A percentile compares a stretch with the other conserved stretches of the same genome.
These are phyloP conservation scores for Halictus quadricinctus DNA, from an alignment of 2,888 invertebrate genomes.

Conservation along the genomic window DNA sequence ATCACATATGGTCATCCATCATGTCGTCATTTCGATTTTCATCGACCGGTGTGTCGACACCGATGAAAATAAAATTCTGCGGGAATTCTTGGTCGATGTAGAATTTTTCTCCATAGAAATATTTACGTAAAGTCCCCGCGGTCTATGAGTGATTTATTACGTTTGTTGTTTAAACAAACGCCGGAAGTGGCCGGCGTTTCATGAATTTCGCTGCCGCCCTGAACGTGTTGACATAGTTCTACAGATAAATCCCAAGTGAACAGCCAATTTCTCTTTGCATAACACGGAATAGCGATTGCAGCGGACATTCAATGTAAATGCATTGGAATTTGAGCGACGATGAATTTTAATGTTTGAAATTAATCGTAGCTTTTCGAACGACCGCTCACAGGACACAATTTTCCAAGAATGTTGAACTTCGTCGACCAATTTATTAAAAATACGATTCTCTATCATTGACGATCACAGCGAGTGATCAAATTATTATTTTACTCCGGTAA, in stretches of 20 bases:
- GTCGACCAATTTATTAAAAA: not conserved
- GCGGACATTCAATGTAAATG: not conserved
- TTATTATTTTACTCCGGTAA: not conserved
- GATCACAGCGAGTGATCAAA: not conserved
- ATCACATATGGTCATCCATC: not conserved
- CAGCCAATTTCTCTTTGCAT: slow-evolving; percentile 6
- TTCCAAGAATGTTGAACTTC: not conserved
- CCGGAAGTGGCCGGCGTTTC: not conserved
- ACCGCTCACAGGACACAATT: not conserved
- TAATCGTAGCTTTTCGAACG: not conserved
- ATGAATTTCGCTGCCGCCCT: not conserved
- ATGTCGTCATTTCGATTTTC: slow-evolving; percentile 4
- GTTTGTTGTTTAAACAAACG: not conserved
- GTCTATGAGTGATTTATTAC: not conserved
- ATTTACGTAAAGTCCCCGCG: not conserved
- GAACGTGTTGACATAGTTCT: not conserved
- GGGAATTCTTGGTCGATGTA: no score
- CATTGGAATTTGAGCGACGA: not conserved
- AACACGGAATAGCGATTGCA: not conserved
- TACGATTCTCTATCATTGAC: no score
- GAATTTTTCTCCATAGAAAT: not conserved
- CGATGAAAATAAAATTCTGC: not conserved
- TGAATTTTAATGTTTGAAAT: not conserved
- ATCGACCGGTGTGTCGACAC: not conserved
- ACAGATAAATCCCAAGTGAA: not conserved